phyloP scores from a whole-genome alignment of 1,140 invertebrate species.

The Whitmania pigra region DNA sequence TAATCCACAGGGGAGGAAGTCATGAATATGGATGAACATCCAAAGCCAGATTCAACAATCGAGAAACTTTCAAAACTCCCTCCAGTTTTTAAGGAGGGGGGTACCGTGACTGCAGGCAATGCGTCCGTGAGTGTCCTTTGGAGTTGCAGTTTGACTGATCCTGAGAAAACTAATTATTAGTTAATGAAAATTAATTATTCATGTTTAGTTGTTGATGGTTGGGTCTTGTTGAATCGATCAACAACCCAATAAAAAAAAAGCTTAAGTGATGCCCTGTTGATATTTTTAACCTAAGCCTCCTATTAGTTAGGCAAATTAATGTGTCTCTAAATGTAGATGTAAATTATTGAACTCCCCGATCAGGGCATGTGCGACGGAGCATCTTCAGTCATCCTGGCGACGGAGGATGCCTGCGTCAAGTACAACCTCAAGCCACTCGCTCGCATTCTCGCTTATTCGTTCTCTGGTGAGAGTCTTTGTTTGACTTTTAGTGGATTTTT shows the following conservation, averaged over 20 bases:
- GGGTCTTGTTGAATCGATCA: too few species aligned
- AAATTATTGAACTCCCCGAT: constrained; percentile 14
- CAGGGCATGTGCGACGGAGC: constrained; percentile 93
- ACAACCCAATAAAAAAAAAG: background rate
- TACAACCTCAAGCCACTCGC: constrained; percentile 58
- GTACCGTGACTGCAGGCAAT: constrained; percentile 83
- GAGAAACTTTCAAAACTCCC: constrained; percentile 68
- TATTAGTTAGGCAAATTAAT: constrained; percentile 8
- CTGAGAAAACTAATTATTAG: too few species aligned
- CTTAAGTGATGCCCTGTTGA: too few species aligned
- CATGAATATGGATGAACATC: constrained; percentile 84
- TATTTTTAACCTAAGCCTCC: too few species aligned
- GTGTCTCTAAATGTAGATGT: background rate
- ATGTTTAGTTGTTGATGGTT: too few species aligned
- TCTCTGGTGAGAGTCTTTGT: constrained; percentile 32
- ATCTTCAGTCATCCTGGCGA: constrained; percentile 73
- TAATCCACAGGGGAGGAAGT: constrained; percentile 47
- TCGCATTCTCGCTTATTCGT: constrained; percentile 46
- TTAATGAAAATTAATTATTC: too few species aligned
- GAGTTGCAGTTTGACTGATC: background rate
- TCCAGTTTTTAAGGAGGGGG: constrained; percentile 87
- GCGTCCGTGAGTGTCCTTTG: constrained; percentile 61
- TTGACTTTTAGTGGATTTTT: too few species aligned
- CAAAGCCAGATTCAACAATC: constrained; percentile 69
- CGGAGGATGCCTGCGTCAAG: constrained; percentile 70